A percentile compares a stretch with the other conserved stretches of the same genome.
Evolutionary conservation across 1,140 invertebrate species (phyloP).

Genomic region (Drosophila hydei): DNA sequence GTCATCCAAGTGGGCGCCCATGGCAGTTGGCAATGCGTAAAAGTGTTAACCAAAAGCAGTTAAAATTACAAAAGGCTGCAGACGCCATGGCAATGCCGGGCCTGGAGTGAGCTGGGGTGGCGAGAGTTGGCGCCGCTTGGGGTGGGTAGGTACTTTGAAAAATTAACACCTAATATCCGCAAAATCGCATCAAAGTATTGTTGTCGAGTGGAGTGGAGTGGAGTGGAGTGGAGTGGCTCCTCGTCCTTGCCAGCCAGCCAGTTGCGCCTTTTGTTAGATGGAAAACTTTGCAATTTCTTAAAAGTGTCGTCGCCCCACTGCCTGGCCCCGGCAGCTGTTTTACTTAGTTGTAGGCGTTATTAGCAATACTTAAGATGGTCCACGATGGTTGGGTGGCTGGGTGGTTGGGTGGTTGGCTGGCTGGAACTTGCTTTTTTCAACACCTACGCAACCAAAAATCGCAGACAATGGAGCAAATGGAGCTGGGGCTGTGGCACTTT

Average conservation of each 20-base stretch:
- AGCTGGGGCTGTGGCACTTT: constrained; percentile 1
- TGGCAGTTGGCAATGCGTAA: constrained; percentile 75
- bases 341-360: constrained; percentile 78
- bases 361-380: constrained; percentile 72
- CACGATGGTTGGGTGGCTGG: not conserved
- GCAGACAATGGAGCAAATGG: constrained; percentile 19
- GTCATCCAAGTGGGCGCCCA: constrained; percentile 34
- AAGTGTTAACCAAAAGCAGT: constrained; percentile 82
- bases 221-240: constrained; percentile 12
- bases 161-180: constrained; percentile 82
- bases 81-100: constrained; percentile 66
- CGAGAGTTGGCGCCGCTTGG: not conserved
- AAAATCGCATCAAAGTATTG: constrained; percentile 82
- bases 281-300: constrained; percentile 81
- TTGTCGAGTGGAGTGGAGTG: too few relatives aligned
- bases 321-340: constrained; percentile 55
- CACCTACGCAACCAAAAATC: constrained; percentile 42
- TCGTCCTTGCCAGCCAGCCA: not conserved
- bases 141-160: constrained; percentile 58
- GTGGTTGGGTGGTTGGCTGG: not conserved
- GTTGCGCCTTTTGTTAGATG: constrained; percentile 56
- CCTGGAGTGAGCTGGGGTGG: not conserved
- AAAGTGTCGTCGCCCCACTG: constrained; percentile 57
- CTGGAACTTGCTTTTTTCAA: constrained; percentile 41
- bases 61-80: constrained; percentile 78